phyloP scores from a whole-genome alignment of 2,113 vertebrate genomes.

The Barnardius zonarius region DNA sequence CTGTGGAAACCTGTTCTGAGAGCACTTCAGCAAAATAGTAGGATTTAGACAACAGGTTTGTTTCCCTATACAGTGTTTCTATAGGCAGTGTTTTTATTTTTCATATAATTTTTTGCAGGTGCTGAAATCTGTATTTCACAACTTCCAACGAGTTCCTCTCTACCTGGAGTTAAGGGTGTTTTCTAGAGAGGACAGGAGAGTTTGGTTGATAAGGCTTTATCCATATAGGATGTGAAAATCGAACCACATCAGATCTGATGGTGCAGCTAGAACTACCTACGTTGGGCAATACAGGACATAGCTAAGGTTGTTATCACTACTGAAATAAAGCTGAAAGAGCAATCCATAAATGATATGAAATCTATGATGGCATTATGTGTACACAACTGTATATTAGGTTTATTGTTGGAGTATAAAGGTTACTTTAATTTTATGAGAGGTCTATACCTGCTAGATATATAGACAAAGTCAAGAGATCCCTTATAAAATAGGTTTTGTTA shows the following conservation, averaged over 20 bases:
- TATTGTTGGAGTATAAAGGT: background rate
- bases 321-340: background rate
- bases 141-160: background rate
- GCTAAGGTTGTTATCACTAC: background rate
- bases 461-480: background rate
- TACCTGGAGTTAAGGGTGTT: background rate
- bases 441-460: background rate
- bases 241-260: background rate
- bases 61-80: background rate
- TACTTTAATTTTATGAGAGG: slow-evolving; percentile 9
- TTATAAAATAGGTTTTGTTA: background rate
- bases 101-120: background rate
- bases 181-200: background rate
- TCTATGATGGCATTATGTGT: background rate
- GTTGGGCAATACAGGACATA: background rate
- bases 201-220: background rate
- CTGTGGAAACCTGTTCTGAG: background rate
- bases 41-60: background rate
- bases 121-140: background rate
- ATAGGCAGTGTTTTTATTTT: background rate
- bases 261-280: background rate
- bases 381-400: background rate
- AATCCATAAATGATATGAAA: background rate
- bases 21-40: background rate
- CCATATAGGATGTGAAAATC: background rate